phyloP scores from a whole-genome alignment of 2,113 vertebrate species.

The Hipposideros armiger region DNA sequence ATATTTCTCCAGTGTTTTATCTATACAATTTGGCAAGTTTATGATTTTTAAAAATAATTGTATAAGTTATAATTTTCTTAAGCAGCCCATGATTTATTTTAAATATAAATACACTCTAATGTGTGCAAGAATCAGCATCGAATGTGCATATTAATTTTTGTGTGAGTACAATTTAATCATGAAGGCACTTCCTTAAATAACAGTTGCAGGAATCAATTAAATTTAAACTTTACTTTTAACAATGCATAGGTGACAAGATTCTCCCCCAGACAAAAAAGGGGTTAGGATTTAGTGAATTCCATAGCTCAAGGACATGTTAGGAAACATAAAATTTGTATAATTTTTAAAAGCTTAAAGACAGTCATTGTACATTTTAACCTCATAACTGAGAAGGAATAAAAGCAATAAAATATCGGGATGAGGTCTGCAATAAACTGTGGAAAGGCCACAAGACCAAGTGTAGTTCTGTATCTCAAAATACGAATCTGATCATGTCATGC shows the following conservation, averaged over 20 bases:
- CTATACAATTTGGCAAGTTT: neutral
- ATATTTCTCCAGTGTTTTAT: neutral
- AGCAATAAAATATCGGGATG: neutral
- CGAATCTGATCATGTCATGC: neutral
- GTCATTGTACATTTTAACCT: neutral
- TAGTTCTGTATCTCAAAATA: neutral
- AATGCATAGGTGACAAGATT: neutral
- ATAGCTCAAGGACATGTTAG: neutral
- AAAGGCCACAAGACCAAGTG: neutral
- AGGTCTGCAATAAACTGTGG: neutral
- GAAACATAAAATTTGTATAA: neutral
- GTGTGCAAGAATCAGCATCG: neutral
- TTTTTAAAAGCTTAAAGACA: neutral
- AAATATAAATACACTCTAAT: conserved; percentile 31
- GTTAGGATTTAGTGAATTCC: conserved; percentile 10
- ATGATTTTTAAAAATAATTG: neutral
- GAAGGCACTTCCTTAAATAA: neutral
- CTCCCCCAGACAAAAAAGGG: neutral
- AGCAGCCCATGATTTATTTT: conserved; percentile 14
- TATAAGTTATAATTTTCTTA: conserved; percentile 1
- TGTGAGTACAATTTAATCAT: neutral
- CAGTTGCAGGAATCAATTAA: neutral
- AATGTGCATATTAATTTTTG: neutral
- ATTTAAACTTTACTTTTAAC: conserved; percentile 27
- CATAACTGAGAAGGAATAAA: neutral